Evolutionary conservation across 1,140 invertebrate genomes (phyloP).

Genomic region (Reticulitermes speratus): DNA sequence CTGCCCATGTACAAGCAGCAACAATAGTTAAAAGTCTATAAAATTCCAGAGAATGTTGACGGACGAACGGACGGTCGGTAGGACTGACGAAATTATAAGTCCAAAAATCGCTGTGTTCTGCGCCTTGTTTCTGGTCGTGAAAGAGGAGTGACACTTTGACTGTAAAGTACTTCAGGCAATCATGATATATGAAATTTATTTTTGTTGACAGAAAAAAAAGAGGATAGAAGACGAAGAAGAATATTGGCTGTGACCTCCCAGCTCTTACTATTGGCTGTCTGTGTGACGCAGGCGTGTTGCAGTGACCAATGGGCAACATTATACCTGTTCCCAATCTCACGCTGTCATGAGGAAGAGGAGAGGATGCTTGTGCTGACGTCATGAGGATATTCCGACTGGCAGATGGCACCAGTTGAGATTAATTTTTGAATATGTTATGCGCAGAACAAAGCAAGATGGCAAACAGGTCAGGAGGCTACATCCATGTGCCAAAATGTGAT

Average conservation of each 20-base stretch:
- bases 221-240: background rate
- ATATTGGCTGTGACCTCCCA: conserved; percentile 15
- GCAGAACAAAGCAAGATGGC: conserved; percentile 23
- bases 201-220: conserved; percentile 9
- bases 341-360: background rate
- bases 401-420: conserved; percentile 27
- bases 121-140: too few species aligned
- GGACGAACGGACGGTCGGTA: too few species aligned
- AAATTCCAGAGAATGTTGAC: too few species aligned
- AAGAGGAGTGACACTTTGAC: too few species aligned
- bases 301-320: conserved; percentile 20
- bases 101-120: too few species aligned
- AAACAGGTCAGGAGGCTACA: background rate
- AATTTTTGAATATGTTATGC: conserved; percentile 31
- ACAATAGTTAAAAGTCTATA: too few species aligned
- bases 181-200: background rate
- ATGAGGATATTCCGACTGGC: conserved; percentile 14
- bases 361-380: conserved; percentile 22
- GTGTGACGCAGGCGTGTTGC: conserved; percentile 16
- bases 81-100: too few species aligned
- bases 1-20: too few species aligned
- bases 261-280: conserved; percentile 7
- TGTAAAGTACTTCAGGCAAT: background rate
- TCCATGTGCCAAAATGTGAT: conserved; percentile 19
- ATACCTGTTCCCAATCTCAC: conserved; percentile 22